A percentile compares a stretch with the other conserved stretches of the same genome.
Evolutionary conservation across 2,797 vertebrate species (phyloP).

Genomic region (Lepilemur ruficaudatus): DNA sequence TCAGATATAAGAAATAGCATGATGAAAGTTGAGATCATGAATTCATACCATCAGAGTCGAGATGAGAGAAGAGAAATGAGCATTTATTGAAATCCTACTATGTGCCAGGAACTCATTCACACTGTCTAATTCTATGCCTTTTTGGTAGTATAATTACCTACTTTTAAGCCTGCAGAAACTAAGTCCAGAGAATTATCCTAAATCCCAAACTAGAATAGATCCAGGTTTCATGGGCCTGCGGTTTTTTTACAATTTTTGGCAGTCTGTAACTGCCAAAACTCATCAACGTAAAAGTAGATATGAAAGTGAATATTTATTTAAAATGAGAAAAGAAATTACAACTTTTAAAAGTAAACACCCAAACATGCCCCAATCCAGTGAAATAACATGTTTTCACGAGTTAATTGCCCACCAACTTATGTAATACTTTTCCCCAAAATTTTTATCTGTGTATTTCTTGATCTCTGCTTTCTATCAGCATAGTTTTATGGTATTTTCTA

Average conservation of each 20-base stretch:
- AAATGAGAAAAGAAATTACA: not conserved
- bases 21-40: not conserved
- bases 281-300: not conserved
- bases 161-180: not conserved
- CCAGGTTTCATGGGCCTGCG: not conserved
- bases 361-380: not conserved
- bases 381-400: not conserved
- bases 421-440: not conserved
- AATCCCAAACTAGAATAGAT: not conserved
- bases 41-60: not conserved
- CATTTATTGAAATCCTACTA: not conserved
- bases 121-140: not conserved
- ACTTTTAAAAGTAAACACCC: not conserved
- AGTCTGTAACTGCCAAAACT: not conserved
- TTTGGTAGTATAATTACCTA: not conserved
- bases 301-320: not conserved
- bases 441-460: not conserved
- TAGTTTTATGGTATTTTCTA: not conserved
- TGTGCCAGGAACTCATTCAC: not conserved
- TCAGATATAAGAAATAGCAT: not conserved
- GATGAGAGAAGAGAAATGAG: not conserved
- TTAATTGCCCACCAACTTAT: not conserved
- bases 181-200: not conserved
- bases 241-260: not conserved
- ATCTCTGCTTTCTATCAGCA: not conserved